Percentiles rank a stretch among this genome's conserved stretches.
phyloP scores from a whole-genome alignment of 2,888 invertebrate species.

The Agonopterix subpropinquella region DNA sequence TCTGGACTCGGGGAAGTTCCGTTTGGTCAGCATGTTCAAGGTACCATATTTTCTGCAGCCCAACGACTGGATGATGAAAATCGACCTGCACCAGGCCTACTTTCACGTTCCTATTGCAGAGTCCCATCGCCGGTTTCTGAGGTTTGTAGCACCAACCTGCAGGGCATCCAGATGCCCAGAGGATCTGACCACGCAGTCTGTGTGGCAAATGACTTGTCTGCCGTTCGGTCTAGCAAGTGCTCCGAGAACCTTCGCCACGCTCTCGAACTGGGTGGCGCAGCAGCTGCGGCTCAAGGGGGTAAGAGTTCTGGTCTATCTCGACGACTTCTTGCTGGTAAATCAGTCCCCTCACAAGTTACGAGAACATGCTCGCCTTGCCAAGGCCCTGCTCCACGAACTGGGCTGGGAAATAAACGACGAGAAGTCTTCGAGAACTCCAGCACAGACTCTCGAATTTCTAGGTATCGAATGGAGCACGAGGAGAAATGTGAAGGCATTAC shows the following conservation, averaged over 20 bases:
- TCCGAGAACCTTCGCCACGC: slow-evolving; percentile 5
- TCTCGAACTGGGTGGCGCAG: slow-evolving; percentile 8
- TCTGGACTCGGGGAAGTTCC: not conserved
- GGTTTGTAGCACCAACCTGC: not conserved
- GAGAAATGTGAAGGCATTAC: not conserved
- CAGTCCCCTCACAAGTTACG: not conserved
- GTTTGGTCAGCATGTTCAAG: not conserved
- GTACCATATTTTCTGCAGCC: slow-evolving; percentile 3
- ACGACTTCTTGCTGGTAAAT: slow-evolving; percentile 3
- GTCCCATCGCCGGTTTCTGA: not conserved
- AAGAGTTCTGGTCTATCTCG: slow-evolving; percentile 6
- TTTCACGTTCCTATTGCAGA: slow-evolving; percentile 6
- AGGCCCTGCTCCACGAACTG: not conserved
- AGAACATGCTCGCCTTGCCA: not conserved
- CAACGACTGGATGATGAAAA: slow-evolving; percentile 8
- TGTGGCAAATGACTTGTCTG: slow-evolving; percentile 4
- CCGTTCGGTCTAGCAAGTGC: slow-evolving; percentile 11
- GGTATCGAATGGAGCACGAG: slow-evolving; percentile 16
- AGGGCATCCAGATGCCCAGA: not conserved
- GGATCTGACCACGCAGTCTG: not conserved
- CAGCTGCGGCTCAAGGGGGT: slow-evolving; percentile 1
- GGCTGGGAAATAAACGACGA: slow-evolving; percentile 4
- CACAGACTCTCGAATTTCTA: slow-evolving; percentile 11
- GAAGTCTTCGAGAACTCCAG: slow-evolving; percentile 1
- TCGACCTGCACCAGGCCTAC: slow-evolving; percentile 9